Conservation (phyloP, 2,797 vertebrate genomes). For the Danio tinwini region DNA sequence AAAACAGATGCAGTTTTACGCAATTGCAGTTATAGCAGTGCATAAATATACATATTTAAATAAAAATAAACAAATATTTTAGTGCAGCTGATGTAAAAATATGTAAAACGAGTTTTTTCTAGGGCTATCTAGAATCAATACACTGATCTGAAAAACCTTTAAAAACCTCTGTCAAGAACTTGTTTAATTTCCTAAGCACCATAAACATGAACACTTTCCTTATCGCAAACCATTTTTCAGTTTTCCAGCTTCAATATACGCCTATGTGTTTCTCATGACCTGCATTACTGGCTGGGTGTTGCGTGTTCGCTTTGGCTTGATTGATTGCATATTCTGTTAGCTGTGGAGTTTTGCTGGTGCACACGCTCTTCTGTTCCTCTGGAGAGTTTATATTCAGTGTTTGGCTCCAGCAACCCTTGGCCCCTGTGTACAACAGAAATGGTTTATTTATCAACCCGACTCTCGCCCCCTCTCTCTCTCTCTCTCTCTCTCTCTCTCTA, state of each 20-base stretch:
- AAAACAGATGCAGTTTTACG: no score
- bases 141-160: not conserved
- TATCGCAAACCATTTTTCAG: not conserved
- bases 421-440: constrained; percentile 48
- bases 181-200: not conserved
- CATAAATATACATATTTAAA: not conserved
- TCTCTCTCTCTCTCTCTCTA: not conserved
- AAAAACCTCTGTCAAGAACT: not conserved
- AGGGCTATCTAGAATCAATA: not conserved
- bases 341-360: constrained; percentile 36
- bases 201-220: not conserved
- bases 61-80: no score
- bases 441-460: constrained; percentile 58
- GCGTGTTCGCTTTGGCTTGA: not conserved
- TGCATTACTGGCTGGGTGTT: constrained; percentile 17
- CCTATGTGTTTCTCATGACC: constrained; percentile 15
- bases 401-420: constrained; percentile 51
- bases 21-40: not conserved
- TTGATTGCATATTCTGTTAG: constrained; percentile 14
- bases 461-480: constrained; percentile 7
- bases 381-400: constrained; percentile 52
- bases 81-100: not conserved
- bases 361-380: constrained; percentile 20
- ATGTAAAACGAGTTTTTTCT: not conserved
- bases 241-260: not conserved